Percentiles rank a stretch among this genome's conserved stretches.
phyloP scores from a whole-genome alignment of 2,888 invertebrate species.

The Bimastos eiseni region DNA sequence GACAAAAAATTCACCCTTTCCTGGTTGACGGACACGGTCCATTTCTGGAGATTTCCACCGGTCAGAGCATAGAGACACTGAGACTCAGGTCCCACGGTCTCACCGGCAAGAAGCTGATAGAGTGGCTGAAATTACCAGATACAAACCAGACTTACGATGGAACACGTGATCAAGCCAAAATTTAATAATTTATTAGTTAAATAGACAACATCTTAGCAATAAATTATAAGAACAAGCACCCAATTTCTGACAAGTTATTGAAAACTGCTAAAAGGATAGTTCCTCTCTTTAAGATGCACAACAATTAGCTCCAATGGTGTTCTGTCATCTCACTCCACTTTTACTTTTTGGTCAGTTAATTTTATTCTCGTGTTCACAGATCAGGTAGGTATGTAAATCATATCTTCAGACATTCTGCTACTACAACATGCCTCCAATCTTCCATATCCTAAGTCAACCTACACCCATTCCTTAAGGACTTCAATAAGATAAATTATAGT shows the following conservation, averaged over 20 bases:
- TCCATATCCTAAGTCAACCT: too few species aligned
- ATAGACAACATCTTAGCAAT: background rate
- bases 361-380: background rate
- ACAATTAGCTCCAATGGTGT: too few species aligned
- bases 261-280: too few species aligned
- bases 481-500: too few species aligned
- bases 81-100: conserved; percentile 58
- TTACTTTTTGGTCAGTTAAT: background rate
- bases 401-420: too few species aligned
- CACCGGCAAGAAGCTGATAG: conserved; percentile 54
- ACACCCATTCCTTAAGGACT: too few species aligned
- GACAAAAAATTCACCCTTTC: conserved; percentile 65
- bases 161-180: background rate
- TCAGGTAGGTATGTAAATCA: too few species aligned
- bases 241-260: too few species aligned
- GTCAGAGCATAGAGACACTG: conserved; percentile 74
- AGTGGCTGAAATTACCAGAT: conserved; percentile 29
- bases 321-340: background rate
- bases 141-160: background rate
- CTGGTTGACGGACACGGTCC: conserved; percentile 72
- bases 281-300: too few species aligned
- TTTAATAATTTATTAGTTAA: background rate
- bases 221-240: background rate
- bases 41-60: conserved; percentile 80
- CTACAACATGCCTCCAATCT: too few species aligned